A percentile compares a stretch with the other conserved stretches of the same genome.
These are phyloP conservation scores for Salarias fasciatus DNA, from an alignment of 2,797 vertebrate species.

Conservation along the genomic window DNA sequence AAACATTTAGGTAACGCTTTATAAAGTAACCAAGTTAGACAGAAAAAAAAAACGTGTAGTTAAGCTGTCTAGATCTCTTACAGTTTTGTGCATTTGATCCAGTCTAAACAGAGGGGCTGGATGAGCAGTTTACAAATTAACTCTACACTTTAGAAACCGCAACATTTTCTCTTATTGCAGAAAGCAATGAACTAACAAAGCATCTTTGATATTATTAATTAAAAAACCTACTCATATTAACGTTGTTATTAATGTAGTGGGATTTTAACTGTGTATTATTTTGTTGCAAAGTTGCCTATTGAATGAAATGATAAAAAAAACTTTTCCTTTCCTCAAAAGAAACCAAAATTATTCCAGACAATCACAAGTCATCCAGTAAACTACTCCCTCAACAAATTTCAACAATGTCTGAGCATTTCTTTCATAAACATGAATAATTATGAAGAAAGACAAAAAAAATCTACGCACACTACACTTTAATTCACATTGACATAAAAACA, in stretches of 20 bases:
- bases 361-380: conserved; percentile 38
- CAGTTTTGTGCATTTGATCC: too few relatives aligned
- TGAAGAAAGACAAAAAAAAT: conserved; percentile 44
- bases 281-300: conserved; percentile 23
- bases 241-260: background rate
- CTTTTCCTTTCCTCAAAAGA: conserved; percentile 4
- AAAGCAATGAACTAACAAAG: background rate
- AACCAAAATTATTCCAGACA: conserved; percentile 37
- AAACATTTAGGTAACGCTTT: too few relatives aligned
- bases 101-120: too few relatives aligned
- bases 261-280: conserved; percentile 18
- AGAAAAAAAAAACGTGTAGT: too few relatives aligned
- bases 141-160: too few relatives aligned
- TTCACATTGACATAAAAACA: conserved; percentile 79
- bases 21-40: too few relatives aligned
- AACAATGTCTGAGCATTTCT: conserved; percentile 43
- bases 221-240: conserved; percentile 12
- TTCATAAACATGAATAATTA: conserved; percentile 42
- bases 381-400: conserved; percentile 30
- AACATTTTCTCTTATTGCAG: too few relatives aligned
- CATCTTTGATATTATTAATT: conserved; percentile 26
- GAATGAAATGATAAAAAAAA: conserved; percentile 22
- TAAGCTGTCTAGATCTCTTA: too few relatives aligned
- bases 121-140: too few relatives aligned
- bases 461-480: conserved; percentile 53